phyloP scores from a whole-genome alignment of 2,797 vertebrate species.

The Lutjanus campechanus region DNA sequence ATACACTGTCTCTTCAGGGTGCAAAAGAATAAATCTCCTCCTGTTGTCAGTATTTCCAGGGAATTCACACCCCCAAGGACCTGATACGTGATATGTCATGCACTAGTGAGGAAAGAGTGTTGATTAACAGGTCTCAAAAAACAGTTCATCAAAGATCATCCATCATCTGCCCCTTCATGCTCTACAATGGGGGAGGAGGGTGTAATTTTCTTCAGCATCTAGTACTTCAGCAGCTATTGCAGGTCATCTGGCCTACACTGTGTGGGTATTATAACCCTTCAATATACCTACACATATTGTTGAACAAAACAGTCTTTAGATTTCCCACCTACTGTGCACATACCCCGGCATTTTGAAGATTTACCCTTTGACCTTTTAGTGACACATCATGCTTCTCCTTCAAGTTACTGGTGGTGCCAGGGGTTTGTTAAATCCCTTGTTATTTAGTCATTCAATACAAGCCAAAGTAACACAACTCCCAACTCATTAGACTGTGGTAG shows the following conservation, averaged over 20 bases:
- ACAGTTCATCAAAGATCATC: conserved; percentile 24
- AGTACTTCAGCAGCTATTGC: conserved; percentile 28
- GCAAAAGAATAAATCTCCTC: conserved; percentile 7
- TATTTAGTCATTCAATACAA: conserved; percentile 17
- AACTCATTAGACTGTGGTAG: background rate
- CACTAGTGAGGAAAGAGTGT: conserved; percentile 12
- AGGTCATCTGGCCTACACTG: conserved; percentile 20
- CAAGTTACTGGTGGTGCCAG: background rate
- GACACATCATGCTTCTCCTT: conserved; percentile 23
- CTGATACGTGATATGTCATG: conserved; percentile 5
- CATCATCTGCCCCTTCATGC: conserved; percentile 33
- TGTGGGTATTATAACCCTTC: conserved; percentile 15
- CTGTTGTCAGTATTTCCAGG: conserved; percentile 26
- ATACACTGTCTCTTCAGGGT: conserved; percentile 17
- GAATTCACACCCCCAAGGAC: conserved; percentile 18
- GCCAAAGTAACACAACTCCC: conserved; percentile 25
- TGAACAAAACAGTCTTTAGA: conserved; percentile 18
- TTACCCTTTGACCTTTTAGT: conserved; percentile 13
- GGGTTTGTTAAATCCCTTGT: conserved; percentile 21
- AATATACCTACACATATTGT: conserved; percentile 37
- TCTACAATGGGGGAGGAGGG: conserved; percentile 20
- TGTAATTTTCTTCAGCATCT: conserved; percentile 14
- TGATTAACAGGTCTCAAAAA: conserved; percentile 33
- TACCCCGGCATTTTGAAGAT: conserved; percentile 14
- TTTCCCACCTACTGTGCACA: conserved; percentile 12